A percentile compares a stretch with the other conserved stretches of the same genome.
phyloP scores from a whole-genome alignment of 2,797 vertebrate species.

The Girardinus metallicus region DNA sequence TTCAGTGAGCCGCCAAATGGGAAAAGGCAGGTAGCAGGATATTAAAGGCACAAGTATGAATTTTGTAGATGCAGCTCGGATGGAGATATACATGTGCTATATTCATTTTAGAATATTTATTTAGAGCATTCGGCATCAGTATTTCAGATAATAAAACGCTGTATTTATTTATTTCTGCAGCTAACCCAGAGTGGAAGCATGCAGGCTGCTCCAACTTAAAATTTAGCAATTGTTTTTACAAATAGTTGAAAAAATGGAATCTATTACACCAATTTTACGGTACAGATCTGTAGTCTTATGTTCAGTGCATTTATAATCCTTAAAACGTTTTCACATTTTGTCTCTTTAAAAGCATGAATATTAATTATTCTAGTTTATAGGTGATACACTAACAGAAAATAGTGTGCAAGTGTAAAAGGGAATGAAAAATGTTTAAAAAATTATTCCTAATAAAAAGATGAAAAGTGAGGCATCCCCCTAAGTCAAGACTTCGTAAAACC shows the following conservation, averaged over 20 bases:
- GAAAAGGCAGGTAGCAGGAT: slow-evolving; percentile 10
- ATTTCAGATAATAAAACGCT: slow-evolving; percentile 13
- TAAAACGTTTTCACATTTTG: not conserved
- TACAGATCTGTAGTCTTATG: not conserved
- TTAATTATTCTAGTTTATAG: too few relatives aligned
- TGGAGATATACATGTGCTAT: not conserved
- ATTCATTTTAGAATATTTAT: not conserved
- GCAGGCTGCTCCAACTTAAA: not conserved
- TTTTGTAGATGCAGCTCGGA: slow-evolving; percentile 9
- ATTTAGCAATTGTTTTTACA: not conserved
- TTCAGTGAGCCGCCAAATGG: not conserved
- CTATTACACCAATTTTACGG: not conserved
- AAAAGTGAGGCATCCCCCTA: not conserved
- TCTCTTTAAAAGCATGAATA: not conserved
- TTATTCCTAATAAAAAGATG: not conserved
- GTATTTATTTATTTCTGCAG: slow-evolving; percentile 5
- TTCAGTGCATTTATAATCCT: not conserved
- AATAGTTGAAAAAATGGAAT: slow-evolving; percentile 3
- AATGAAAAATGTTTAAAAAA: not conserved
- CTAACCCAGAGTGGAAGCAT: not conserved
- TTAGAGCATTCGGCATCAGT: slow-evolving; percentile 1
- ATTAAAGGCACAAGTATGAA: not conserved
- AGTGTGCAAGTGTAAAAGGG: not conserved
- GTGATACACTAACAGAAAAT: not conserved
- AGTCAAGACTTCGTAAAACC: not conserved